These are phyloP conservation scores for Allophyes oxyacanthae DNA, from an alignment of 2,888 invertebrate species.

Conservation along the genomic window DNA sequence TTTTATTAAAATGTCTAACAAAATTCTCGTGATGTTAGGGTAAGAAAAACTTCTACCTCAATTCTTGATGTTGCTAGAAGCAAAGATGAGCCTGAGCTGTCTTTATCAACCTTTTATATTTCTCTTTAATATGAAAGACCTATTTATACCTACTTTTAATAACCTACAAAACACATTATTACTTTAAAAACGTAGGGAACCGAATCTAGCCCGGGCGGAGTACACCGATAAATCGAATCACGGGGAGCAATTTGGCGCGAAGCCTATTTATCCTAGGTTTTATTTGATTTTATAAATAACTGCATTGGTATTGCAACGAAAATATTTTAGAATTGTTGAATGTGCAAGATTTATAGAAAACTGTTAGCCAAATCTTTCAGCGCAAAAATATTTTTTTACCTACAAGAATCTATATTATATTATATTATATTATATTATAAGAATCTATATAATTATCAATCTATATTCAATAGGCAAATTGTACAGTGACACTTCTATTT, in stretches of 20 bases:
- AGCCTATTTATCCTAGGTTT: slow-evolving; percentile 51
- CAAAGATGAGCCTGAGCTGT: too few species aligned
- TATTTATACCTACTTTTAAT: not conserved
- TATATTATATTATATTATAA: too few species aligned
- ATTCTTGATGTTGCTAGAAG: too few species aligned
- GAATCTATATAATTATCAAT: too few species aligned
- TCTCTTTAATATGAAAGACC: not conserved
- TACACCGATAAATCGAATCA: slow-evolving; percentile 50
- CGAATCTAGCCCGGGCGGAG: slow-evolving; percentile 18
- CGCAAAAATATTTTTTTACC: too few species aligned
- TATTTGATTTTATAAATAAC: slow-evolving; percentile 54
- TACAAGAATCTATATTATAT: too few species aligned
- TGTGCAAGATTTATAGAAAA: too few species aligned
- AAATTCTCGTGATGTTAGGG: too few species aligned
- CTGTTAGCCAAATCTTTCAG: too few species aligned
- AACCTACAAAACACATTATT: slow-evolving; percentile 20
- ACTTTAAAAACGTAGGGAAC: slow-evolving; percentile 29
- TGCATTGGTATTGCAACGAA: slow-evolving; percentile 41
- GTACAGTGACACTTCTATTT: slow-evolving; percentile 6
- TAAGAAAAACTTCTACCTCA: not conserved
- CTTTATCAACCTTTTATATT: too few species aligned
- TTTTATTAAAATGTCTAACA: too few species aligned
- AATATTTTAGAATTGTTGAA: slow-evolving; percentile 40
- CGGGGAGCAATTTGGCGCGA: slow-evolving; percentile 48
- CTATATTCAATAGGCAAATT: too few species aligned